Percentiles rank a stretch among this genome's conserved stretches.
Evolutionary conservation across 2,113 vertebrate species (phyloP).

Genomic region (Malurus alboscapulatus): DNA sequence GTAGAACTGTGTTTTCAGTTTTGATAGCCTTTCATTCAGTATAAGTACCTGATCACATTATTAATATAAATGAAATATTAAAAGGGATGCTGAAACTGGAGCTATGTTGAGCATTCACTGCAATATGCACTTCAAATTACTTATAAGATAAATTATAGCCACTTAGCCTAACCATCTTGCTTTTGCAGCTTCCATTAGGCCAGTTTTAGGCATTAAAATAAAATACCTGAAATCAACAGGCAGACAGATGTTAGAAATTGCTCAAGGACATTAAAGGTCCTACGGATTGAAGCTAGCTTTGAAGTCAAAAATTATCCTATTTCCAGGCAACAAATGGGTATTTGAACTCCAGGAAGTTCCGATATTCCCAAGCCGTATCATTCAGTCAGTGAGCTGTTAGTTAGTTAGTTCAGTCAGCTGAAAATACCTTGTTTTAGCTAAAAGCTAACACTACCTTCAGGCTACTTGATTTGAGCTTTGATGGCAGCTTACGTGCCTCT

Average conservation of each 20-base stretch:
- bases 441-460: not conserved
- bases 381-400: no score
- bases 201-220: not conserved
- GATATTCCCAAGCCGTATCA: not conserved
- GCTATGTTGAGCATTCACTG: not conserved
- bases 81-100: not conserved
- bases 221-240: not conserved
- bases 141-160: not conserved
- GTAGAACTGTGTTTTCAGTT: not conserved
- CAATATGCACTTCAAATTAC: not conserved
- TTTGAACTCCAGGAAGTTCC: not conserved
- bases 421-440: not conserved
- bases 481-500: not conserved
- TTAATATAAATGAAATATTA: not conserved
- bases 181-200: not conserved
- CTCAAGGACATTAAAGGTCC: not conserved
- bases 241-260: not conserved
- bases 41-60: not conserved
- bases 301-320: not conserved
- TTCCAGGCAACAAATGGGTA: not conserved
- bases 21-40: not conserved
- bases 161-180: not conserved
- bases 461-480: not conserved
- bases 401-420: not conserved
- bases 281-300: not conserved